These are phyloP conservation scores for Marisa cornuarietis DNA, from an alignment of 1,140 invertebrate species.

Conservation along the genomic window DNA sequence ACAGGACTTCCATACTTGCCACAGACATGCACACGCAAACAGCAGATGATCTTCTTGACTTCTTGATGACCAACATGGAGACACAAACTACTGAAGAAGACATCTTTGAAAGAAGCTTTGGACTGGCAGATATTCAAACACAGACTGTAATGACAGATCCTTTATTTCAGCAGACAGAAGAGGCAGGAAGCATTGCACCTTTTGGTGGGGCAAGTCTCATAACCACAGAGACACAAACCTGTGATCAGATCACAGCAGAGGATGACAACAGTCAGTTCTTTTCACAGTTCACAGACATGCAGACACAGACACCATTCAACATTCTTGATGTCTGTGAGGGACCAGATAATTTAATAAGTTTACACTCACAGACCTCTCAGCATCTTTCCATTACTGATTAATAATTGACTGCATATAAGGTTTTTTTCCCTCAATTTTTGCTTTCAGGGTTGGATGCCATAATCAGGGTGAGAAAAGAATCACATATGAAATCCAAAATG, in stretches of 20 bases:
- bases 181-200: background rate
- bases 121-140: slow-evolving; percentile 25
- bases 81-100: slow-evolving; percentile 30
- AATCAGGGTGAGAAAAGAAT: too few species aligned
- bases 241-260: background rate
- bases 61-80: slow-evolving; percentile 33
- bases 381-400: too few species aligned
- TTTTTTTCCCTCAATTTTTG: too few species aligned
- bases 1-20: background rate
- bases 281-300: slow-evolving; percentile 19
- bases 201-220: background rate
- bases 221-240: slow-evolving; percentile 27
- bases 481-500: too few species aligned
- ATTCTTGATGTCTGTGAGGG: background rate
- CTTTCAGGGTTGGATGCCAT: too few species aligned
- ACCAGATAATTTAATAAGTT: too few species aligned
- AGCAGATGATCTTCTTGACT: slow-evolving; percentile 25
- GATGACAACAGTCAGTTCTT: slow-evolving; percentile 7
- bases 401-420: too few species aligned
- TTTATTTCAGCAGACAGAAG: background rate
- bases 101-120: background rate
- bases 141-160: slow-evolving; percentile 10
- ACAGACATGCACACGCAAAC: slow-evolving; percentile 31
- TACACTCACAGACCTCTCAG: too few species aligned
- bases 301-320: slow-evolving; percentile 26